Conservation (phyloP, 2,888 invertebrate genomes). For the Cheiracanthium punctorium region DNA sequence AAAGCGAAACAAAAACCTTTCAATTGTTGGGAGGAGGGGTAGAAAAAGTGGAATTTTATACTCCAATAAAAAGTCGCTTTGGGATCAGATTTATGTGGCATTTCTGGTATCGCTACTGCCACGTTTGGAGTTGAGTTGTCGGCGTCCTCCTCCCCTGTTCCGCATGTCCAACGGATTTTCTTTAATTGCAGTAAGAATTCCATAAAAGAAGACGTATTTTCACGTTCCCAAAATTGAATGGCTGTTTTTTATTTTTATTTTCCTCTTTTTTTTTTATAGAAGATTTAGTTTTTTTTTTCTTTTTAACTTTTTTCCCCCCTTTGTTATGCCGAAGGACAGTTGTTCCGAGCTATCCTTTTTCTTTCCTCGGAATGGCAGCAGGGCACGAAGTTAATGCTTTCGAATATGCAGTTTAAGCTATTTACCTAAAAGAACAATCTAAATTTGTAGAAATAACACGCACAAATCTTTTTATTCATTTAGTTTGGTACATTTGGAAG, state of each 20-base stretch:
- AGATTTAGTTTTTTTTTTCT: background rate
- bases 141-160: conserved; percentile 42
- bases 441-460: conserved; percentile 55
- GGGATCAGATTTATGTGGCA: conserved; percentile 68
- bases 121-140: conserved; percentile 63
- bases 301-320: background rate
- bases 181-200: conserved; percentile 66
- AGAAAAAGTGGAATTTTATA: conserved; percentile 55
- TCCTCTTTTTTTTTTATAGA: background rate
- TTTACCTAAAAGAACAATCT: conserved; percentile 52
- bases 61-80: conserved; percentile 64
- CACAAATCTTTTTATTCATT: conserved; percentile 67
- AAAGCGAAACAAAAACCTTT: background rate
- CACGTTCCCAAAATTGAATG: conserved; percentile 66
- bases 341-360: background rate
- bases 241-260: conserved; percentile 33
- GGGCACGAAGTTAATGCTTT: conserved; percentile 38
- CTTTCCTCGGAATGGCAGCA: conserved; percentile 11
- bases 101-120: conserved; percentile 43
- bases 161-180: conserved; percentile 58
- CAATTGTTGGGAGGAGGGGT: conserved; percentile 6
- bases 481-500: conserved; percentile 21
- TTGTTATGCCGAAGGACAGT: background rate
- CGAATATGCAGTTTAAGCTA: conserved; percentile 60
- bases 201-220: conserved; percentile 62